These are phyloP conservation scores for Melanchra persicariae DNA, from an alignment of 2,888 invertebrate genomes.

Conservation along the genomic window DNA sequence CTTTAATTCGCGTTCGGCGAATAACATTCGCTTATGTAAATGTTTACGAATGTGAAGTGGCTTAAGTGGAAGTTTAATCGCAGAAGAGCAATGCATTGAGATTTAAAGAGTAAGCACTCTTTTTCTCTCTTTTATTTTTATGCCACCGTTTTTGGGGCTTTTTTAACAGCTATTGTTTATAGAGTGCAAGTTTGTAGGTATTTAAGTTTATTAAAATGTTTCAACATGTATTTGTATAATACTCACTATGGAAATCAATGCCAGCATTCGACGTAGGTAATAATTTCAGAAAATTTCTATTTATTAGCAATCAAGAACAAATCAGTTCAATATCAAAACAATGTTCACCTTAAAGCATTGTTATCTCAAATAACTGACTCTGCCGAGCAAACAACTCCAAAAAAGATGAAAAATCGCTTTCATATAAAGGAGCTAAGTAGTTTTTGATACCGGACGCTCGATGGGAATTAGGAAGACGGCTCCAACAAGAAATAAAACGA, in stretches of 20 bases:
- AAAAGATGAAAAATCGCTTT: slow-evolving; percentile 66
- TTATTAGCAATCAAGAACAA: background rate
- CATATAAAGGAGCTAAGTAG: slow-evolving; percentile 70
- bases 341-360: slow-evolving; percentile 51
- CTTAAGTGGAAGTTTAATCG: slow-evolving; percentile 21
- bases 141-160: too few relatives aligned
- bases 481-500: slow-evolving; percentile 56
- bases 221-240: too few relatives aligned
- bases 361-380: slow-evolving; percentile 51
- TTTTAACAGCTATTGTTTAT: too few relatives aligned
- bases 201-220: too few relatives aligned
- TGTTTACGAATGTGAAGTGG: slow-evolving; percentile 37
- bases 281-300: too few relatives aligned
- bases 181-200: too few relatives aligned
- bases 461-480: slow-evolving; percentile 64
- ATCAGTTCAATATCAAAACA: background rate
- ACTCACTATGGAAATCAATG: too few relatives aligned
- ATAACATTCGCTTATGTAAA: slow-evolving; percentile 33
- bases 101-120: too few relatives aligned
- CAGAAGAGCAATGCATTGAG: too few relatives aligned
- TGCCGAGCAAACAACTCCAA: slow-evolving; percentile 56
- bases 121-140: too few relatives aligned
- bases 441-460: slow-evolving; percentile 68
- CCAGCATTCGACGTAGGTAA: too few relatives aligned
- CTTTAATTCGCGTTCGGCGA: slow-evolving; percentile 66